Base-by-base conservation (phyloP, 1,140 invertebrate species). In the Copidosoma floridanum region DNA sequence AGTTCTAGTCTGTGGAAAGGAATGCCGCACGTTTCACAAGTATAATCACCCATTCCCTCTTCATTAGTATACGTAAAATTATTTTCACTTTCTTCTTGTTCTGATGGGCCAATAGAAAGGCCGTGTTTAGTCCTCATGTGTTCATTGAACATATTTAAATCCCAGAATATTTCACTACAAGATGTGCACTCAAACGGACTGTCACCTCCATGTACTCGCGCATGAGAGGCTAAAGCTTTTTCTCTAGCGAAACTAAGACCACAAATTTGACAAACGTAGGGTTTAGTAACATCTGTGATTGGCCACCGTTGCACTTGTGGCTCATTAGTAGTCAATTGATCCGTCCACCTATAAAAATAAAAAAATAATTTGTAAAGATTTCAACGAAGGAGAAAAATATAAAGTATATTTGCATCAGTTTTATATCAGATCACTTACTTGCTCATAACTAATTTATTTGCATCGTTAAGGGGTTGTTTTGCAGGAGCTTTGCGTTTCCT, bases 91-190 rank as follows among this genome's bases (percentile, higher is more conserved):
- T 81, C 80, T 4, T 82, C 80, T 10, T 70, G 68, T 12, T 79
- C 79, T 18, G 79, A 74, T 23, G 76, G 76, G 20, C 73, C 73
- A 18, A 75, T 74, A 21, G 76, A 74, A 21, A 74, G 74, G 6
- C 80, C 81, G 61, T 86, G 84, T 57, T 86, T 84, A 0, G 78
- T 71, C 27, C 85, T 81, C n/a, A 84, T 72, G 72, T 91, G 89
- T 57, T 88, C 81, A n/a, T 83, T 77, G 63, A 91, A 77, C 41
- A 84, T 79, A 61, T 83, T 82, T 14, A 85, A 78, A 71, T 89
- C 88, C 87, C 88, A 91, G 68, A 90, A 91, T 84, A 91, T 85
- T 68, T 91, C 89, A 52, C 85, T 85, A 66, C 90, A 92, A 58
- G 85, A 84, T 26, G 84, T 84, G 71, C 90, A 92, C 67, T 92